A percentile compares a stretch with the other conserved stretches of the same genome.
phyloP scores from a whole-genome alignment of 1,140 invertebrate species.

The Drosophila kohkoa region DNA sequence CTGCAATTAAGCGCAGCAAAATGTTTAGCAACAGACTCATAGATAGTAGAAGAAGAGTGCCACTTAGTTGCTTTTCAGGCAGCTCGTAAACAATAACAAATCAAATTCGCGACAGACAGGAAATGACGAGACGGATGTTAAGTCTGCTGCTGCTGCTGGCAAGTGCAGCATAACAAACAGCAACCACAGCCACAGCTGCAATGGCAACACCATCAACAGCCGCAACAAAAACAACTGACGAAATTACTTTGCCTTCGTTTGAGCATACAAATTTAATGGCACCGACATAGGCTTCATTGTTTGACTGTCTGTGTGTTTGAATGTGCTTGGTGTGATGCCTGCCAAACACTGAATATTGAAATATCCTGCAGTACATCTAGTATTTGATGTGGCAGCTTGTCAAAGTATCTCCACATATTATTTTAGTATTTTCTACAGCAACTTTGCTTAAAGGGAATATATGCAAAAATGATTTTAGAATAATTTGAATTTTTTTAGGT shows the following conservation, averaged over 20 bases:
- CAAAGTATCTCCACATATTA: background rate
- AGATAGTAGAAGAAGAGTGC: background rate
- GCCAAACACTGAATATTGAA: conserved; percentile 16
- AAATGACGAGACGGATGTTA: conserved; percentile 42
- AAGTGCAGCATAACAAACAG: conserved; percentile 50
- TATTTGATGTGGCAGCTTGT: background rate
- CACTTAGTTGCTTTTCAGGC: conserved; percentile 1
- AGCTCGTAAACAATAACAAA: conserved; percentile 54
- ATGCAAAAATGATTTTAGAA: too few species aligned
- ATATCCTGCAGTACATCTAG: conserved; percentile 8
- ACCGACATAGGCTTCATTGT: conserved; percentile 7
- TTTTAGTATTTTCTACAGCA: too few species aligned
- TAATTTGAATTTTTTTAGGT: too few species aligned
- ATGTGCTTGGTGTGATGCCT: conserved; percentile 10
- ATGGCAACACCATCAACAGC: background rate
- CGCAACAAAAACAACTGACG: conserved; percentile 25
- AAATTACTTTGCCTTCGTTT: conserved; percentile 42
- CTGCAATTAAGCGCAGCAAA: conserved; percentile 45
- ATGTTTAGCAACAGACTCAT: conserved; percentile 32
- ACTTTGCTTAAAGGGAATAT: too few species aligned
- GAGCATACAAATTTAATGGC: conserved; percentile 45
- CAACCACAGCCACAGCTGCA: conserved; percentile 18
- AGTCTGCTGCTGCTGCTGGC: conserved; percentile 22
- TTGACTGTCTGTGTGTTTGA: background rate
- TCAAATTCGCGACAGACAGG: conserved; percentile 50